Evolutionary conservation across 1,140 invertebrate species (phyloP).

Genomic region (Euschistus heros): DNA sequence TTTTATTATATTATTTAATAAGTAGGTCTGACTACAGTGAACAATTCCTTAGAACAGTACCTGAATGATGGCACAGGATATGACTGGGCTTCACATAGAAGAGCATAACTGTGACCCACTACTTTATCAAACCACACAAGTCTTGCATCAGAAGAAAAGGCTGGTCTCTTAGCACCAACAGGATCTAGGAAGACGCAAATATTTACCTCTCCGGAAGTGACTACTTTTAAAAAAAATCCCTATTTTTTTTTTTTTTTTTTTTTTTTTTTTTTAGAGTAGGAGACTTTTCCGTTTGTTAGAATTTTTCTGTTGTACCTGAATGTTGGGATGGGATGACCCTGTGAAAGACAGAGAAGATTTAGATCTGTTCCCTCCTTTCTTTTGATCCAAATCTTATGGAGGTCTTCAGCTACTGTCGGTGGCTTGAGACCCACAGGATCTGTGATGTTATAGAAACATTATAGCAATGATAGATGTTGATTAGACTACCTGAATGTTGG

Average conservation of each 20-base stretch:
- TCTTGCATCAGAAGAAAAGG: conserved; percentile 39
- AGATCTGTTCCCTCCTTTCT: conserved; percentile 41
- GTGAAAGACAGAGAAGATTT: conserved; percentile 51
- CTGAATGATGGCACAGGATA: conserved; percentile 56
- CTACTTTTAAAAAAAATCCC: too few relatives aligned
- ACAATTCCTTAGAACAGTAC: conserved; percentile 35
- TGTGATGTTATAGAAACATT: conserved; percentile 25
- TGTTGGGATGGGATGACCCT: conserved; percentile 47
- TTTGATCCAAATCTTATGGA: conserved; percentile 38
- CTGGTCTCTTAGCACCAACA: conserved; percentile 39
- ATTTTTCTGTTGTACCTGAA: conserved; percentile 41
- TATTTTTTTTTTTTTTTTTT: too few relatives aligned
- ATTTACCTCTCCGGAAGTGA: too few relatives aligned
- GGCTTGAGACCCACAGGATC: conserved; percentile 44
- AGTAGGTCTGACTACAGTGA: conserved; percentile 28
- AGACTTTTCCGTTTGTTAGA: background rate
- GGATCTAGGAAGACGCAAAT: conserved; percentile 39
- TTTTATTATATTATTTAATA: background rate
- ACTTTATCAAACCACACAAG: conserved; percentile 32
- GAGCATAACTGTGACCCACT: conserved; percentile 31
- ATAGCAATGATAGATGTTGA: background rate
- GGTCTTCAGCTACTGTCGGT: conserved; percentile 43
- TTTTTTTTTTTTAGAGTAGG: background rate
- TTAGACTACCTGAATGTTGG: conserved; percentile 51
- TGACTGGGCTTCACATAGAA: conserved; percentile 50